A percentile compares a stretch with the other conserved stretches of the same genome.
Conservation (phyloP, 2,797 vertebrate species). For the Acestrorhynchus altus region DNA sequence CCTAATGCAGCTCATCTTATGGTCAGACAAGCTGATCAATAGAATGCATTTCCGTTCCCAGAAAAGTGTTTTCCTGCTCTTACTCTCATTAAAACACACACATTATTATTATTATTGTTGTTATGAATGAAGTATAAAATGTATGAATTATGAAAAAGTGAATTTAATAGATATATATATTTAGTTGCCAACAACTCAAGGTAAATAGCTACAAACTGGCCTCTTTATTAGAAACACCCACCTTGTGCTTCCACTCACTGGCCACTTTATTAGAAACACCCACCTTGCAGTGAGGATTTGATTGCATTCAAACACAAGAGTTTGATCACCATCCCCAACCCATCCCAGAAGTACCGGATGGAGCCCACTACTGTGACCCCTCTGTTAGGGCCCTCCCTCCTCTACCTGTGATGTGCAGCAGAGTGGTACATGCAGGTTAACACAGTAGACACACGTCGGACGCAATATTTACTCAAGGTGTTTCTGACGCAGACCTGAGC, state of each 20-base stretch:
- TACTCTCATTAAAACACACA: no score
- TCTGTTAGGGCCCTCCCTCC: neutral
- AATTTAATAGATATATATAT: neutral
- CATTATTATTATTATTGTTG: no score
- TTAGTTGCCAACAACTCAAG: no score
- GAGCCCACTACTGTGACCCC: neutral
- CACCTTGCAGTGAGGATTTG: neutral
- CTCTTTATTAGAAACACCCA: neutral
- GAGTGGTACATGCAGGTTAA: neutral
- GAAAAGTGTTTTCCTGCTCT: neutral
- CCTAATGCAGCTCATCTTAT: neutral
- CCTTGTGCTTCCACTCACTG: no score
- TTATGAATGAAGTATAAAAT: no score
- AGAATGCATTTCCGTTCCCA: neutral
- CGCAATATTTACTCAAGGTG: constrained; percentile 16
- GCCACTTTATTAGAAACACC: neutral
- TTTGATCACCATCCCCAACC: no score
- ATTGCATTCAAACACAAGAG: no score
- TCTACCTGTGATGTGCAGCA: neutral
- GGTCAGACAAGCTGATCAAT: neutral
- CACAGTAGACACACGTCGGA: neutral
- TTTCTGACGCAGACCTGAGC: constrained; percentile 35
- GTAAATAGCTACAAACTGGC: no score
- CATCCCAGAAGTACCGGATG: no score
- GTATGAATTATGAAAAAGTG: no score